These are phyloP conservation scores for Myrmecobius fasciatus DNA, from an alignment of 2,113 vertebrate species.

Conservation along the genomic window DNA sequence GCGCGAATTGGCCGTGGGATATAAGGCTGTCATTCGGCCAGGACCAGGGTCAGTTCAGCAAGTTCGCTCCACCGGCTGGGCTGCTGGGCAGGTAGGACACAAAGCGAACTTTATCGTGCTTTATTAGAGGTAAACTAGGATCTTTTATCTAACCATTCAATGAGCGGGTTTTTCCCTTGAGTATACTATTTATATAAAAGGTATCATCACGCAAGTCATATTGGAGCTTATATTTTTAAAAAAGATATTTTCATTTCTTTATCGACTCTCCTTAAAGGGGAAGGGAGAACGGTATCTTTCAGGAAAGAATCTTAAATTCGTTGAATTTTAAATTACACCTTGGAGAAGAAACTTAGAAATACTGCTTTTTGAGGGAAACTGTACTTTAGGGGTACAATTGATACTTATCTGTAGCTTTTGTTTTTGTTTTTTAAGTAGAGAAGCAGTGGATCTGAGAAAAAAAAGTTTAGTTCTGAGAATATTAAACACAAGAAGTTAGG, in stretches of 20 bases:
- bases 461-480: neutral
- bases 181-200: slow-evolving; percentile 47
- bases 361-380: neutral
- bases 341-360: neutral
- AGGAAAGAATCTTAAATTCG: slow-evolving; percentile 42
- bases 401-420: neutral
- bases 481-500: neutral
- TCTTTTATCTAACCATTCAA: neutral
- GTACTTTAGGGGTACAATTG: neutral
- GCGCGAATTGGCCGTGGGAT: slow-evolving; percentile 91
- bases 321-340: neutral
- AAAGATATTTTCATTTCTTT: neutral
- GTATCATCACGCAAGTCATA: neutral
- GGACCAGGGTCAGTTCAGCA: slow-evolving; percentile 77
- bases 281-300: neutral
- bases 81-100: slow-evolving; percentile 65
- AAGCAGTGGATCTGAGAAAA: neutral
- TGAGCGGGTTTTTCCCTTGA: neutral
- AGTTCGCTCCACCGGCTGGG: slow-evolving; percentile 23
- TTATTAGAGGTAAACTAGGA: neutral
- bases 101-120: neutral
- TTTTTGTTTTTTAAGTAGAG: slow-evolving; percentile 5
- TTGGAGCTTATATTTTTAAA: neutral
- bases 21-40: slow-evolving; percentile 82
- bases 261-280: neutral